Evolutionary conservation across 2,888 invertebrate genomes (phyloP), one percentile per base, ranked within the genome.

Genomic region (Drosophila bunnanda): DNA sequence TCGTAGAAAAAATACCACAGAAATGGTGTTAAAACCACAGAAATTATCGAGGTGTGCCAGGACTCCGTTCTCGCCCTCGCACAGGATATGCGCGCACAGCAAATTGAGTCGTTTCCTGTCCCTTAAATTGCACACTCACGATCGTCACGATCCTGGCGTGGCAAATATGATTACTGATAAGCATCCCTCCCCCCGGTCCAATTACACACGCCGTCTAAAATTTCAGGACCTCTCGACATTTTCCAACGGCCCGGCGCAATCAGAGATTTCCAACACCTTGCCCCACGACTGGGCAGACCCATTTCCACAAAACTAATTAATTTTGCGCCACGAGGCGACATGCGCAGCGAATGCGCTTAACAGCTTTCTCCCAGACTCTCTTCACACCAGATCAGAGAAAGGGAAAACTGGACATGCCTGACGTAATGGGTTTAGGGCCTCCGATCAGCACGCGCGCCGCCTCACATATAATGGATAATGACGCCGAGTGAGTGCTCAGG

Each of bases 181-280:
- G 62, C 58, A 60, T 56, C 44, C 44, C n/a, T 9, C 17, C 30
- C 32, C 20, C 12, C 61, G 70, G 77, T 85, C 85, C 59, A 73
- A 80, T 86, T 88, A 77, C 86, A 82, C 60, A 54, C 54, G 58
- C 62, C 52, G 76, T 76, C 71, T 85, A 80, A 71, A 83, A 83
- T 86, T 83, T 83, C 83, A 17, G n/a, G 20, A 54, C 39, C 28
- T 34, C 20, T 56, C 20, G 30, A 22, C 41, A 30, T 28, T 38
- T 58, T n/a, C n/a, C n/a, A n/a, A n/a, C n/a, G n/a, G n/a, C n/a
- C n/a, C n/a, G n/a, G n/a, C n/a, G 85, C 84, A 85, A 85, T 85
- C 75, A 79, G 87, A 85, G 86, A 85, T 86, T 85, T 84, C 84
- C 84, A 82, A 80, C 86, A 86, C 84, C 86, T 86, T 82, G 55